Evolutionary conservation across 2,888 invertebrate genomes (phyloP).

Genomic region (Carpatolechia fugitivella): DNA sequence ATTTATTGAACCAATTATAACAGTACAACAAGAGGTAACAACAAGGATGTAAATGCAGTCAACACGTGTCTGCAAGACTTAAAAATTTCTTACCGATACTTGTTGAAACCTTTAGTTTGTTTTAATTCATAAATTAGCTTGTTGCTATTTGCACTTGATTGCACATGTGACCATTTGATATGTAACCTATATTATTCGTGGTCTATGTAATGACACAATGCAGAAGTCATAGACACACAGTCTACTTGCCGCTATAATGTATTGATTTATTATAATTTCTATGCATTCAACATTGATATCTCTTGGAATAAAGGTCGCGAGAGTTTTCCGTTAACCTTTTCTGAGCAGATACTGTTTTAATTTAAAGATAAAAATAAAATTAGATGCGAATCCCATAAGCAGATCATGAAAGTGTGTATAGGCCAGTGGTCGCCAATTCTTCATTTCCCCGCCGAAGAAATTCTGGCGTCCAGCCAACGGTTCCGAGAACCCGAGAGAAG

Average conservation of each 20-base stretch:
- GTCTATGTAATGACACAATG: conserved; percentile 60
- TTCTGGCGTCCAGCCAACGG: conserved; percentile 63
- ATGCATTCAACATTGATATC: neutral
- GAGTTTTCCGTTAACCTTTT: neutral
- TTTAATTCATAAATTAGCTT: too few species aligned
- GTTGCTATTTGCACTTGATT: conserved; percentile 37
- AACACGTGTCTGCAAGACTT: too few species aligned
- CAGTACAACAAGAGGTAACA: too few species aligned
- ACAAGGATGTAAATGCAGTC: too few species aligned
- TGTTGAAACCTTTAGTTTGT: too few species aligned
- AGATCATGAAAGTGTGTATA: conserved; percentile 60
- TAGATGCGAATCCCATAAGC: conserved; percentile 65
- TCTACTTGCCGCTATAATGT: conserved; percentile 20
- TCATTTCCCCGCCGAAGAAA: conserved; percentile 65
- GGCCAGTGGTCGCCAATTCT: conserved; percentile 66
- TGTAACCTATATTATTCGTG: conserved; percentile 59
- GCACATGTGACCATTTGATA: conserved; percentile 51
- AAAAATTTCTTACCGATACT: too few species aligned
- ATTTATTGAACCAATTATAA: too few species aligned
- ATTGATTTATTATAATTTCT: neutral
- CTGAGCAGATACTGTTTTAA: too few species aligned
- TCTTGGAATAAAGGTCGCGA: neutral
- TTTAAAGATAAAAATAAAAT: conserved; percentile 58
- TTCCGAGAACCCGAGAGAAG: conserved; percentile 75
- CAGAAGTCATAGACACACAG: conserved; percentile 45